Base-by-base conservation (phyloP, 30 jellyfish, hydroid and myxozoan species). In the Rhopilema esculentum region DNA sequence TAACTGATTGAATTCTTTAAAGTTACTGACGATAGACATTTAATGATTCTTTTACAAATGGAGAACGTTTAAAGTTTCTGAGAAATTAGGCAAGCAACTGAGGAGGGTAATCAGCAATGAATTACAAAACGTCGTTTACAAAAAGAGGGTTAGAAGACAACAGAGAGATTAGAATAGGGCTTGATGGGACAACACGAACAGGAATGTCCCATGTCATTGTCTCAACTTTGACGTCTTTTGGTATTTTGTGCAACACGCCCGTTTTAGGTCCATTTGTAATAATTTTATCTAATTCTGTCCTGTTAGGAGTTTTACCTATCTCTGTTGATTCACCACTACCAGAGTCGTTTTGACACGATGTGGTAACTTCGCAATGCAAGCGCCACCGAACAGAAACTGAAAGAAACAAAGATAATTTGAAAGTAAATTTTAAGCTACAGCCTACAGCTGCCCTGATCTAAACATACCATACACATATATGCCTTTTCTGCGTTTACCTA, bases 191-290 rank as follows among this genome's bases (percentile, higher is more conserved):
- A 27, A 94, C 83, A 24, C 80, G 88, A 25, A 94, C 83, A 2
- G 98, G 98, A 4, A 94, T 49, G 49, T 94, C 97, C 98, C 98
- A 94, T 8, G 93, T 75, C 98, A 94, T 89, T 27, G 89, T 72
- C 66, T 94, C 98, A 6, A 85, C 82, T 49, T 70, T 69, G 20
- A 94, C 28, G 26, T 57, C 63, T n/a, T 76, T 68, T 20, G 98
- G 94, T 27, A 68, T 62, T 21, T 21, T 24, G 90, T 32, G 57
- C 61, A 48, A 50, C 29, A 68, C 1, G 26, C 69, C 69, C 15
- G 24, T 68, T 26, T 63, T 53, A 28, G 25, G 81, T 80, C 90
- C 82, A 26, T 80, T 80, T 7, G 28, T 63, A 25, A 53, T n/a
- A 22, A 18, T 16, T 15, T 24, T 71, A 23, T 71, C 49, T 16